Percentiles rank a stretch among this genome's conserved stretches.
phyloP scores from a whole-genome alignment of 2,888 invertebrate genomes.

The Ganaspis brasiliensis region DNA sequence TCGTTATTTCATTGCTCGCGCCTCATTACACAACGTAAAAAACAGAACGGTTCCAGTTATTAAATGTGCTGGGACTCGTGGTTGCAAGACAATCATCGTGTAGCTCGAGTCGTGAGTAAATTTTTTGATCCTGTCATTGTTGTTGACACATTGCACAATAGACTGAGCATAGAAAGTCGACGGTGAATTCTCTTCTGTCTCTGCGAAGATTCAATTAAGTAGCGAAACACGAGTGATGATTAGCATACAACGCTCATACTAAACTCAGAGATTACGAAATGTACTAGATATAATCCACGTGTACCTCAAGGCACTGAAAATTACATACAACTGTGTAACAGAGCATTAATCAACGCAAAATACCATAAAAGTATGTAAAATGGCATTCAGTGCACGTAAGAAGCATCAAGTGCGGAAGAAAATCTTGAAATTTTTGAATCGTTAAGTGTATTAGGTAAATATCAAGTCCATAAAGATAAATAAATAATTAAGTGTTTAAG shows the following conservation, averaged over 20 bases:
- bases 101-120: conserved; percentile 23
- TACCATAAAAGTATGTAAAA: neutral
- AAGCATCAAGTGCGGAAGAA: too few relatives aligned
- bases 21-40: conserved; percentile 14
- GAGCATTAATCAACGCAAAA: conserved; percentile 1
- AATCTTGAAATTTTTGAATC: too few relatives aligned
- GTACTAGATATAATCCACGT: neutral
- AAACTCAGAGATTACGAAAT: neutral
- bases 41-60: conserved; percentile 24
- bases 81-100: conserved; percentile 15
- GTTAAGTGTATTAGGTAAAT: too few relatives aligned
- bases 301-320: neutral
- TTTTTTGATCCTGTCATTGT: conserved; percentile 36
- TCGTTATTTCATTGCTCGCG: conserved; percentile 9
- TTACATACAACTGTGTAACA: neutral
- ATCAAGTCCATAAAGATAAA: too few relatives aligned
- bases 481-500: too few relatives aligned
- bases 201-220: conserved; percentile 37
- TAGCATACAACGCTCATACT: neutral
- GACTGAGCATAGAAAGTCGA: conserved; percentile 24
- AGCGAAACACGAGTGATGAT: conserved; percentile 21
- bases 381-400: too few relatives aligned
- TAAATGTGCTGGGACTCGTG: neutral
- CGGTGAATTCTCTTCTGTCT: conserved; percentile 17
- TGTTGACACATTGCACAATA: conserved; percentile 34